Evolutionary conservation across 2,113 vertebrate genomes (phyloP).

Genomic region (Gobio gobio): DNA sequence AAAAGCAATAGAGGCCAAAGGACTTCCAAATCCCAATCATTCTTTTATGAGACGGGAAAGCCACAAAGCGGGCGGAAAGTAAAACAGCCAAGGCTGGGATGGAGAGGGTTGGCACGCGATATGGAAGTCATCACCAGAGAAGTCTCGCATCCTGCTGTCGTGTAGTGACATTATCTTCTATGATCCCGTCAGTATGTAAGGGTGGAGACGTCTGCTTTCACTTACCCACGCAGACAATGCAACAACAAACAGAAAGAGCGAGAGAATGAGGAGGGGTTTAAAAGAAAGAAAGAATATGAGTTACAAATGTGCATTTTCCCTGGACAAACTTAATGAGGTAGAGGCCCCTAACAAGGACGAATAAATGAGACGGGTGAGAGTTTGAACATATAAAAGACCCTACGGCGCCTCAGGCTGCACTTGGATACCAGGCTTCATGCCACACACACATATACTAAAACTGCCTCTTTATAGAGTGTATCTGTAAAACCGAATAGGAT

Average conservation of each 20-base stretch:
- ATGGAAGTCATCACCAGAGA: conserved; percentile 30
- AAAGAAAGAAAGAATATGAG: conserved; percentile 47
- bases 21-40: conserved; percentile 30
- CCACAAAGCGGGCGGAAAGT: conserved; percentile 29
- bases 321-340: conserved; percentile 20
- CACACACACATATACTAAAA: conserved; percentile 16
- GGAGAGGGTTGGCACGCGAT: conserved; percentile 29
- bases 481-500: conserved; percentile 17
- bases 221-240: conserved; percentile 59
- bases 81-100: not conserved
- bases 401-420: not conserved
- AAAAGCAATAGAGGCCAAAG: not conserved
- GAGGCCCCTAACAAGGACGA: not conserved
- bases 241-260: conserved; percentile 44
- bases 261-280: conserved; percentile 9
- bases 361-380: not conserved
- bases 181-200: conserved; percentile 63
- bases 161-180: conserved; percentile 40
- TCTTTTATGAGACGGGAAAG: conserved; percentile 40
- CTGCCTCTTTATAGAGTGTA: conserved; percentile 12
- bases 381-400: not conserved
- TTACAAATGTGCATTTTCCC: not conserved
- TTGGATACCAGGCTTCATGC: conserved; percentile 18
- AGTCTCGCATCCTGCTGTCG: conserved; percentile 49
- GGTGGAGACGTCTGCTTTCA: conserved; percentile 64